Conservation (phyloP, 2,797 vertebrate genomes). For the Dendrocincla tyrannina region DNA sequence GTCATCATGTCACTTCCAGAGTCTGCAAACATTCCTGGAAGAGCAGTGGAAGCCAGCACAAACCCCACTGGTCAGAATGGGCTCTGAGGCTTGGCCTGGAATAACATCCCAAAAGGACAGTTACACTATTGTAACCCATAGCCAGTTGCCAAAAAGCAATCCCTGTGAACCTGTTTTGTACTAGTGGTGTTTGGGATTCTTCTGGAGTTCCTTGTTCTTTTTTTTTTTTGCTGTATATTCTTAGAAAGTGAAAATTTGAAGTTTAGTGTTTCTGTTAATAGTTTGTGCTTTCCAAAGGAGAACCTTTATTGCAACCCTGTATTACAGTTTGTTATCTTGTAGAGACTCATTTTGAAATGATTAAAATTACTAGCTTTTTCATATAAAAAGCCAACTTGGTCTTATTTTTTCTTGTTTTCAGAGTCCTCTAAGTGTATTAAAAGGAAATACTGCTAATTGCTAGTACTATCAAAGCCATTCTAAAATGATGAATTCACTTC, state of each 20-base stretch:
- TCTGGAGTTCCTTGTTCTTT: not conserved
- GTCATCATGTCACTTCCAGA: not conserved
- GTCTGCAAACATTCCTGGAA: not conserved
- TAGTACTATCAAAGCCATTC: not conserved
- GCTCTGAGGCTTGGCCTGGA: not conserved
- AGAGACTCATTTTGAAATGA: conserved; percentile 48
- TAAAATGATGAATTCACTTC: not conserved
- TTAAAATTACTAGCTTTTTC: conserved; percentile 57
- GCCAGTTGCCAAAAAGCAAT: not conserved
- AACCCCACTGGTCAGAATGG: not conserved
- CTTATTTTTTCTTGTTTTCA: conserved; percentile 11
- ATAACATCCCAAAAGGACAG: not conserved
- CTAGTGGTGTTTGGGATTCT: not conserved
- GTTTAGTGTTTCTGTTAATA: not conserved
- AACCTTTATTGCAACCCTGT: conserved; percentile 7
- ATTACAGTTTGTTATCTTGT: conserved; percentile 35
- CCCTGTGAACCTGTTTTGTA: not conserved
- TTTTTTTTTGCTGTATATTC: not conserved
- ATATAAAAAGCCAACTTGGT: not conserved
- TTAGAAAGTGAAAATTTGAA: conserved; percentile 22
- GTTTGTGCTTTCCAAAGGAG: conserved; percentile 34
- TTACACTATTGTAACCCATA: not conserved
- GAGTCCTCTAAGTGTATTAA: not conserved
- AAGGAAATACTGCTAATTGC: not conserved
- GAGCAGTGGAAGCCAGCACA: not conserved